phyloP scores from a whole-genome alignment of 2,888 invertebrate species.

The Sphaerophoria rueppellii region DNA sequence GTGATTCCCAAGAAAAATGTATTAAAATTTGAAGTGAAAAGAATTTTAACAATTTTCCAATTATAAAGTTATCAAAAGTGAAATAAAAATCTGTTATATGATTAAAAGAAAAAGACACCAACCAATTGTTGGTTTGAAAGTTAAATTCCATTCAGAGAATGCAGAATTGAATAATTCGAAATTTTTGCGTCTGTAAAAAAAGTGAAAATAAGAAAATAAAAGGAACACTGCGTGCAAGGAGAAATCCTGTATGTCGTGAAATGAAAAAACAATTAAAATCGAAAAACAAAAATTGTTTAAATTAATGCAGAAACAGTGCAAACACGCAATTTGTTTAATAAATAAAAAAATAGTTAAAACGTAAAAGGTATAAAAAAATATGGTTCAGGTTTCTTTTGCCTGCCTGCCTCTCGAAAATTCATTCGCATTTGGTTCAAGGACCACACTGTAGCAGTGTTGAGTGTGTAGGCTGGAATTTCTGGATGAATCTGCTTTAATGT shows the following conservation, averaged over 20 bases:
- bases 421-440: conserved; percentile 60
- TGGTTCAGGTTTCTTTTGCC: background rate
- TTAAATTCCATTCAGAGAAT: conserved; percentile 1
- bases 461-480: background rate
- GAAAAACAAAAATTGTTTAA: background rate
- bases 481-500: conserved; percentile 1
- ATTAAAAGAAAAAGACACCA: conserved; percentile 10
- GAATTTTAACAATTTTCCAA: conserved; percentile 33
- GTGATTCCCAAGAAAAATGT: conserved; percentile 73
- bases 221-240: conserved; percentile 20
- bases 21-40: conserved; percentile 60
- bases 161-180: conserved; percentile 1
- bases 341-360: background rate
- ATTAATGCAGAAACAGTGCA: conserved; percentile 38
- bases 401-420: background rate
- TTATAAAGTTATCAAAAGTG: conserved; percentile 32
- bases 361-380: conserved; percentile 15
- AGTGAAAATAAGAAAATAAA: background rate
- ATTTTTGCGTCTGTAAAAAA: conserved; percentile 35
- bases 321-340: conserved; percentile 16
- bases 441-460: background rate
- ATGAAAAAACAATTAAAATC: conserved; percentile 14
- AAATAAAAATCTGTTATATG: conserved; percentile 18
- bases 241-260: conserved; percentile 23
- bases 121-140: background rate